Percentiles rank a stretch among this genome's conserved stretches.
Conservation (phyloP, 2,888 invertebrate genomes). For the Tetramorium bicarinatum region DNA sequence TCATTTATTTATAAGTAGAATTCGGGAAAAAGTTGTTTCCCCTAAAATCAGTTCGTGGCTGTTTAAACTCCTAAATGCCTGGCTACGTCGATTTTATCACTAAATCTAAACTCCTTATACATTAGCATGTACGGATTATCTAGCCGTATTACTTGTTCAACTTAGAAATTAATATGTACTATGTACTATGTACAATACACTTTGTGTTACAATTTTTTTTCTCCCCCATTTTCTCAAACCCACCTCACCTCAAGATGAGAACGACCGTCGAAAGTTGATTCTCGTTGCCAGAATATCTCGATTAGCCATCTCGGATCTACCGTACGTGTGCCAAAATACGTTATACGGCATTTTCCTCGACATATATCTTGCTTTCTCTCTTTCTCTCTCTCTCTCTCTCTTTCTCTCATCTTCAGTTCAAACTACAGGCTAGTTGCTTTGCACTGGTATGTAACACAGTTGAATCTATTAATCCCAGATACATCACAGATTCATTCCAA, state of each 20-base stretch:
- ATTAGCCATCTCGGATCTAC: conserved; percentile 36
- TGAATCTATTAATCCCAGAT: conserved; percentile 73
- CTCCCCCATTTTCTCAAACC: conserved; percentile 68
- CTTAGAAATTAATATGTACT: conserved; percentile 83
- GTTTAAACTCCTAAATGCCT: conserved; percentile 84
- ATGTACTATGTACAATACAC: conserved; percentile 86
- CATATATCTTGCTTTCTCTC: neutral
- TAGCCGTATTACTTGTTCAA: conserved; percentile 84
- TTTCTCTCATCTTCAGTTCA: conserved; percentile 12
- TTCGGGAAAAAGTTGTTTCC: conserved; percentile 79
- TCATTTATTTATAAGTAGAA: conserved; percentile 81
- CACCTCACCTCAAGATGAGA: conserved; percentile 78
- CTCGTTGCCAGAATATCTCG: conserved; percentile 27
- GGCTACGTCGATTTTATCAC: conserved; percentile 82
- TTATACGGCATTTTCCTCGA: conserved; percentile 35
- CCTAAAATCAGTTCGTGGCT: conserved; percentile 83
- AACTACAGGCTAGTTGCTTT: conserved; percentile 57
- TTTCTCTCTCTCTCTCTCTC: neutral
- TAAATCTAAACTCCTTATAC: conserved; percentile 73
- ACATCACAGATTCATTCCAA: conserved; percentile 84
- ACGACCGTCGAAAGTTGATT: conserved; percentile 63
- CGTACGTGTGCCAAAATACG: conserved; percentile 47
- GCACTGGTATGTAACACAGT: conserved; percentile 69
- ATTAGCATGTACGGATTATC: conserved; percentile 79
- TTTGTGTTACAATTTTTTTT: conserved; percentile 81